Evolutionary conservation across 2,113 vertebrate genomes (phyloP), one percentile per base, ranked within the genome.

Genomic region (Silurus glanis): DNA sequence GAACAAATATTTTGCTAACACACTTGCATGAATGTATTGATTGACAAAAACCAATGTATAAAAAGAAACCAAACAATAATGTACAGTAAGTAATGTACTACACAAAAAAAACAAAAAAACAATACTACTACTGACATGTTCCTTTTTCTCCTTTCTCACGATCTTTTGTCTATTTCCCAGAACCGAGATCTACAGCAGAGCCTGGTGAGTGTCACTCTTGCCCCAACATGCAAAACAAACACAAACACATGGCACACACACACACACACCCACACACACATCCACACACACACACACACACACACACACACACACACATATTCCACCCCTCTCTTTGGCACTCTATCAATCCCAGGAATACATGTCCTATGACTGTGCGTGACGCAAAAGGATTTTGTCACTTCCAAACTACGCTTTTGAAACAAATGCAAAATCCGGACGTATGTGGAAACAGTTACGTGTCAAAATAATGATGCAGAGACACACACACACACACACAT

Each of bases 181-280:
- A 94, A 83, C 94, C 94, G 78, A 91, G 94, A 86, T 94, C 94
- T 89, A 92, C 94, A 86, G 92, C 93, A 76, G 94, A 94, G 71
- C 66, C 92, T 91, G 94, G 94, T 94, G 89, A 9, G 90, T 87
- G 62, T 28, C 69, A 5, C 56, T 80, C 51, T 74, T 7, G 83
- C 75, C 83, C 86, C 88, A 58, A 67, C 62, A 17, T 45, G 56
- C 71, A 45, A 45, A 85, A 85, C 64, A 85, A 56, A 55, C 25
- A 66, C 83, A 79, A 53, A 80, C 23, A 55, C 61, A 69, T 47
- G 21, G 51, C 85, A 51, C 85, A 82, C 37, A 37, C 37, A 37
- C 37, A 37, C 37, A 37, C 37, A 37, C 37, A 37, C 2, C 2
- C 37, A 37, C 37, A 37, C 37, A 37, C 67, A 67, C 49, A 62